These are phyloP conservation scores for Gobius niger DNA, from an alignment of 2,113 vertebrate species.

Conservation along the genomic window DNA sequence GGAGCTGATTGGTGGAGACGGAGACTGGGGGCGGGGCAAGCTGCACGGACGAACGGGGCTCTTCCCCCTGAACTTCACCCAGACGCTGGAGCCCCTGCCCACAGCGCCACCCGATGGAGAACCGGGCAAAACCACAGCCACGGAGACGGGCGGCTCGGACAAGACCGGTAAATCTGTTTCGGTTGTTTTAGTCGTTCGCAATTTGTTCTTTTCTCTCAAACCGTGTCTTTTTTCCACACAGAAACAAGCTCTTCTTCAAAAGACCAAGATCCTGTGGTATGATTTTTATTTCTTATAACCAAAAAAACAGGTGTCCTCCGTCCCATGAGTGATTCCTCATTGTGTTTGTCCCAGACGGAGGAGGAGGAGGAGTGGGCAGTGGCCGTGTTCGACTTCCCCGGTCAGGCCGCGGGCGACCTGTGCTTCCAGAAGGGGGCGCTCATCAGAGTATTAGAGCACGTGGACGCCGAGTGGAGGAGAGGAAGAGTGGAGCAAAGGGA, in stretches of 20 bases:
- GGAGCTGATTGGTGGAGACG: constrained; percentile 81
- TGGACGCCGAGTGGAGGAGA: constrained; percentile 84
- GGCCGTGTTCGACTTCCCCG: constrained; percentile 87
- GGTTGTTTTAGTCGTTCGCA: too few relatives aligned
- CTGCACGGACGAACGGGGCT: constrained; percentile 79
- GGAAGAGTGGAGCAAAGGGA: constrained; percentile 82
- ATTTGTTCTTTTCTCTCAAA: too few relatives aligned
- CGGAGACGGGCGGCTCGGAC: rapidly evolving
- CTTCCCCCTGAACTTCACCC: constrained; percentile 85
- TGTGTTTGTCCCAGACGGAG: constrained; percentile 8
- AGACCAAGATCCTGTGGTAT: too few relatives aligned
- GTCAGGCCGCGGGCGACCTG: constrained; percentile 87
- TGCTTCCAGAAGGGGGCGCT: constrained; percentile 85
- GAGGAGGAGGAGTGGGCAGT: constrained; percentile 78
- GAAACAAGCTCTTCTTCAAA: too few relatives aligned
- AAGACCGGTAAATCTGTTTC: constrained; percentile 29
- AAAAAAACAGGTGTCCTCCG: too few relatives aligned
- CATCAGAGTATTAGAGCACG: constrained; percentile 79
- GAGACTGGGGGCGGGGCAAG: constrained; percentile 88
- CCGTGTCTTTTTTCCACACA: too few relatives aligned
- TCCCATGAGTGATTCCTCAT: not conserved
- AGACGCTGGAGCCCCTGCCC: constrained; percentile 75
- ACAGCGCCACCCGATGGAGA: not conserved
- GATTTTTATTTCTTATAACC: too few relatives aligned
- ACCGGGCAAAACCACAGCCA: rapidly evolving